Conservation (phyloP, 2,888 invertebrate species). For the Apodemia duryi region DNA sequence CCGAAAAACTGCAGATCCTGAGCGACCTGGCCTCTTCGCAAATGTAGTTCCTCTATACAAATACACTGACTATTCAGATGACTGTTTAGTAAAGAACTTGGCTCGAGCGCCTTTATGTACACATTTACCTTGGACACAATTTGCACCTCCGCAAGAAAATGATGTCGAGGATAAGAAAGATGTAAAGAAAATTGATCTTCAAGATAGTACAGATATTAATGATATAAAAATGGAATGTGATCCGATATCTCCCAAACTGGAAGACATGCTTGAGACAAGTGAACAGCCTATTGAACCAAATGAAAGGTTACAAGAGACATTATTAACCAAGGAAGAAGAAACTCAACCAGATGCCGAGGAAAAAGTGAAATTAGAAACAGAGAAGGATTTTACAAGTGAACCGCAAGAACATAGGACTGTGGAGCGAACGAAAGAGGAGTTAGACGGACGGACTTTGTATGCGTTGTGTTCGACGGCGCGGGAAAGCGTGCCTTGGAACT, state of each 20-base stretch:
- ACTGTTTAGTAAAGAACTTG: slow-evolving; percentile 66
- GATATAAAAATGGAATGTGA: slow-evolving; percentile 9
- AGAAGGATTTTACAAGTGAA: slow-evolving; percentile 40
- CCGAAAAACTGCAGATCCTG: slow-evolving; percentile 46
- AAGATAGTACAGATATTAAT: neutral
- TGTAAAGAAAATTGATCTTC: neutral
- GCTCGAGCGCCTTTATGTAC: slow-evolving; percentile 52
- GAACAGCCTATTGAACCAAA: slow-evolving; percentile 43
- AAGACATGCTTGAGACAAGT: slow-evolving; percentile 3
- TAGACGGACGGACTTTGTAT: slow-evolving; percentile 49
- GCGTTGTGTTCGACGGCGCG: slow-evolving; percentile 39
- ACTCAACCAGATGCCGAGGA: slow-evolving; percentile 36
- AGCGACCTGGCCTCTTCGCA: slow-evolving; percentile 55
- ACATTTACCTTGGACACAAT: slow-evolving; percentile 57
- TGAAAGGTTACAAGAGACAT: slow-evolving; percentile 58
- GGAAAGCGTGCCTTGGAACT: slow-evolving; percentile 44
- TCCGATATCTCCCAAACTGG: slow-evolving; percentile 1
- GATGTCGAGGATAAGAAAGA: neutral
- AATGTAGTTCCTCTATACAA: slow-evolving; percentile 67
- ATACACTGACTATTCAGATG: slow-evolving; percentile 72
- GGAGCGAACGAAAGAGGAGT: slow-evolving; percentile 59
- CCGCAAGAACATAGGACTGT: slow-evolving; percentile 60
- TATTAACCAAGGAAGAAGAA: slow-evolving; percentile 48
- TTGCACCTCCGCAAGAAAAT: slow-evolving; percentile 51
- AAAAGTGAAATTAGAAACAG: slow-evolving; percentile 24